Conservation (phyloP, 2,797 vertebrate genomes). For the Propithecus deckenii region DNA sequence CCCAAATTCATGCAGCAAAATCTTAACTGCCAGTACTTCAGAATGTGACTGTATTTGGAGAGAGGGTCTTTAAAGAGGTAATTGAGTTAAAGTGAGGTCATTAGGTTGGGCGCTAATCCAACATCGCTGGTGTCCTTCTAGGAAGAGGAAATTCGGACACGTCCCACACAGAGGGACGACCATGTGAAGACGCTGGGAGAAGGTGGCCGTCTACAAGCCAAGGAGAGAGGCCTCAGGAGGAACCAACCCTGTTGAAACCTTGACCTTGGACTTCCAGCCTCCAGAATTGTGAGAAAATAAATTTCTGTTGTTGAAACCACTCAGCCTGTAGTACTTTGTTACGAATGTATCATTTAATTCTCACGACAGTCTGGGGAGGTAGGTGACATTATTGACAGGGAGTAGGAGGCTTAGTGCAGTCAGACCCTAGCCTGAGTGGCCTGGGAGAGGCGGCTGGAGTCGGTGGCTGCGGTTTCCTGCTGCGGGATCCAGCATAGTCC, state of each 20-base stretch:
- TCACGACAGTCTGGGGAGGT: background rate
- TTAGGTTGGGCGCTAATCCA: background rate
- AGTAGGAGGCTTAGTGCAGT: background rate
- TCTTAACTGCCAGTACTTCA: background rate
- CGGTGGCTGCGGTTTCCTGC: background rate
- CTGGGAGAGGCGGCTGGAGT: background rate
- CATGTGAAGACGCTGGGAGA: background rate
- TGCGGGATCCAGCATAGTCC: fast-evolving
- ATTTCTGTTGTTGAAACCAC: background rate
- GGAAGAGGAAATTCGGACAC: background rate
- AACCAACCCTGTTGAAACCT: background rate
- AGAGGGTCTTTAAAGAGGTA: background rate
- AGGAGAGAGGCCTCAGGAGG: background rate
- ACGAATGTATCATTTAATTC: background rate
- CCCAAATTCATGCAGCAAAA: background rate
- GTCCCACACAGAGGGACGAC: background rate
- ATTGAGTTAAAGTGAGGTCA: background rate
- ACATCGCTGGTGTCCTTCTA: background rate
- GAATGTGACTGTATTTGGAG: background rate
- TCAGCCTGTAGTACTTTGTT: no score
- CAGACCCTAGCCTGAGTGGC: background rate
- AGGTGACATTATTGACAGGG: background rate
- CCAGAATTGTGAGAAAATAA: background rate
- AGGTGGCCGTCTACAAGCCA: fast-evolving
- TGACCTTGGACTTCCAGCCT: background rate